Base-by-base conservation (phyloP, 2,113 vertebrate genomes). In the Dicaeum eximium region DNA sequence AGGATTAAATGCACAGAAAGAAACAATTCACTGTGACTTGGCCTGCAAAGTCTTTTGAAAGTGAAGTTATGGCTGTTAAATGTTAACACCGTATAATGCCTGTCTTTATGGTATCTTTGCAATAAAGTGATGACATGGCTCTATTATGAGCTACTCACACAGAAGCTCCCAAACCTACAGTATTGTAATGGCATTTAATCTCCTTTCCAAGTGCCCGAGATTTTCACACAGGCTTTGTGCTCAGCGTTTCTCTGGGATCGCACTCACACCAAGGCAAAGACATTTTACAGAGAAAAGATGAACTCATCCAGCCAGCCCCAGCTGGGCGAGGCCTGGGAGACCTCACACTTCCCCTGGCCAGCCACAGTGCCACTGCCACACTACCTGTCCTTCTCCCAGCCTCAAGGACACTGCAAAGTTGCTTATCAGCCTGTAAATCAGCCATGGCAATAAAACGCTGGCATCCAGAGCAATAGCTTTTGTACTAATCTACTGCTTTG, bases 371-470 rank as follows among this genome's bases (percentile, higher is more conserved):
- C 5, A n/a, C 82, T 35, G 72, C 71, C 77, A 33, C 6, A 0
- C 57, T 47, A 11, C 90, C 91, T 77, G 96, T 84, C 90, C 95
- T 92, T 91, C 82, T 67, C 80, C 77, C 70, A 31, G 82, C 80
- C 88, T 82, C 97, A 98, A 98, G 97, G 98, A 95, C 97, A 51
- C 60, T 10, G 50, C 94, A 65, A 70, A 91, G 91, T 91, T 92
- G 86, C 95, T 96, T 95, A 96, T 96, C 91, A 71, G 88, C 96
- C 94, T 94, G 61, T 97, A 98, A 98, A 98, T 98, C 97, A 97
- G 84, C 71, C 1, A 45, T 60, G 58, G 94, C 96, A 95, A 96
- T 98, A 97, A 98, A 98, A 73, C 8, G 19, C 67, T 94, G 94
- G 97, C 97, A 94, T 85, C 84, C 84, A 82, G 61, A 90, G 96